Evolutionary conservation across 1,140 invertebrate genomes (phyloP).

Genomic region (Caerostris darwini): DNA sequence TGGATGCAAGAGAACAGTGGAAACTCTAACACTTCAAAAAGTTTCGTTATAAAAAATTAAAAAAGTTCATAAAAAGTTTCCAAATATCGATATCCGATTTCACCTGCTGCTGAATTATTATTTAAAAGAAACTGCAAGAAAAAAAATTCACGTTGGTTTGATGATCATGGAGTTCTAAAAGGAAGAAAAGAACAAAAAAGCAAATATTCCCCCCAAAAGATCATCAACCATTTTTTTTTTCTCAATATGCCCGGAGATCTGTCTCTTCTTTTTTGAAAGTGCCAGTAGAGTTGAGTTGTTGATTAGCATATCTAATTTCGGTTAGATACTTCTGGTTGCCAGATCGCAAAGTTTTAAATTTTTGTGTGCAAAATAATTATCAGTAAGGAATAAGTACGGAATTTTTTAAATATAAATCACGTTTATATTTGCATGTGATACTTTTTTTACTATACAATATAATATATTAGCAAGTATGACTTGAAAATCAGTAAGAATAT

Average conservation of each 20-base stretch:
- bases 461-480: no score
- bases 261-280: background rate
- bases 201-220: background rate
- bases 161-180: background rate
- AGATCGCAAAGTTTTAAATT: background rate
- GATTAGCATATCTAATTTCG: constrained; percentile 46
- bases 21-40: background rate
- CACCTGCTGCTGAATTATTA: background rate
- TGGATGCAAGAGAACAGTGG: background rate
- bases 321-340: background rate
- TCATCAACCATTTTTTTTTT: background rate
- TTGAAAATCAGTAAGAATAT: no score
- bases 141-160: background rate
- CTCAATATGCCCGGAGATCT: background rate
- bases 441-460: no score
- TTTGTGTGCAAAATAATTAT: no score
- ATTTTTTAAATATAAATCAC: no score
- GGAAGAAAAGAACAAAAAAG: background rate
- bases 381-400: no score
- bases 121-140: background rate
- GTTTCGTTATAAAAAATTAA: background rate
- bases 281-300: background rate
- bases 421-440: no score
- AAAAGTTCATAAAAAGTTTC: background rate
- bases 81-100: constrained; percentile 39